Percentiles rank a stretch among this genome's conserved stretches.
Conservation (phyloP, 2,113 vertebrate genomes). For the Choloepus hoffmanni region DNA sequence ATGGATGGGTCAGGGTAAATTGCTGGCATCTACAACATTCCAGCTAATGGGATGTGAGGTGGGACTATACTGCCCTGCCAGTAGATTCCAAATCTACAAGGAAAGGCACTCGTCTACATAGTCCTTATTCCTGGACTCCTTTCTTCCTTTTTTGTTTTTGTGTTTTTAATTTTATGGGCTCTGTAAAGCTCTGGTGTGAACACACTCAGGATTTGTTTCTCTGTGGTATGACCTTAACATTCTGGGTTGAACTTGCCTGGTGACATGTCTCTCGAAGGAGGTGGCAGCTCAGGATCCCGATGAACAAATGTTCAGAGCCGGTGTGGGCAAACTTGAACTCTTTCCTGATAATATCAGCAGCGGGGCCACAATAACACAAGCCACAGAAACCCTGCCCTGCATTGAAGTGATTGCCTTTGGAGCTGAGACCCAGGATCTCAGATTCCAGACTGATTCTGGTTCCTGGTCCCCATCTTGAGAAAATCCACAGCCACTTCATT, state of each 20-base stretch:
- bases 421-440: not conserved
- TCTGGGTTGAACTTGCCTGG: not conserved
- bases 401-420: not conserved
- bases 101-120: not conserved
- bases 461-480: not conserved
- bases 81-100: not conserved
- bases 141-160: not conserved
- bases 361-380: not conserved
- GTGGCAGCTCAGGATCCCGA: not conserved
- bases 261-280: not conserved
- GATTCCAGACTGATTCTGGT: not conserved
- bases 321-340: not conserved
- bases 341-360: not conserved
- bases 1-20: not conserved
- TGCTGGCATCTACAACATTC: not conserved
- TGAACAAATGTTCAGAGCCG: not conserved
- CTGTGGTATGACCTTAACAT: not conserved
- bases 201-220: not conserved
- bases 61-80: not conserved
- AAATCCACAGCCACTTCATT: slow-evolving; percentile 4
- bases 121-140: not conserved
- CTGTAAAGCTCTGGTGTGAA: not conserved
- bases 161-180: not conserved
- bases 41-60: not conserved
- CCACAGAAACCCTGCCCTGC: slow-evolving; percentile 13